Base-by-base conservation (phyloP, 2,113 vertebrate genomes). In the Ranitomeya imitator region DNA sequence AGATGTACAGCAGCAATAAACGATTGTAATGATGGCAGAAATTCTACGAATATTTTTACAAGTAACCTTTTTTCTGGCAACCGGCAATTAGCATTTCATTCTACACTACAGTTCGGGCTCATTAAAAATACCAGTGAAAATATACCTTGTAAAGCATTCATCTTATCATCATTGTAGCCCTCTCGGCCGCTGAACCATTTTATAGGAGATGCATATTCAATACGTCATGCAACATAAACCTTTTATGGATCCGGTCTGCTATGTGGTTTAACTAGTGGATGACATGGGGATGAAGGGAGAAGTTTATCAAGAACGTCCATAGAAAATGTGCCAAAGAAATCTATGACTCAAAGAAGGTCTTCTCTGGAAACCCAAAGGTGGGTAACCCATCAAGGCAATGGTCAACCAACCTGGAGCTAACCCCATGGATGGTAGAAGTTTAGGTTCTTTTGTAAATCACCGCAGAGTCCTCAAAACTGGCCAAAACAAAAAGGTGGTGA, bases 131-230 rank as follows among this genome's bases (percentile, higher is more conserved):
- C 51, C 76, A 21, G 14, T 37, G 60, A 71, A 69, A 23, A 52
- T 85, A 19, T 67, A 51, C 37, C 77, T 86, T 69, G 77, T 37
- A 77, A 79, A 23, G 51, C 77, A 79, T 86, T 65, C 77, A 31
- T 86, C 73, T 86, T 86, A 65, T 65, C 14, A 80, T 79, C 63
- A 79, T 86, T 86, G 79, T 67, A 11, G 76, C 21, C 26, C 45
- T 63, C 73, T 79, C 45, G 9, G 74, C 19, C 59, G 19, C 57
- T 51, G 76, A 86, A n/a, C 60, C 85, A n/a, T 63, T 61, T 86
- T 86, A 79, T 79, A 69, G 61, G 61, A 86, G 74, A 86, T 86
- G 85, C 85, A 86, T 79, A 80, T 86, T 86, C 85, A 86, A 67
- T 86, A 86, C 55, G 77, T 79, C 45, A 80, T 69, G 85, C 76